Conservation (phyloP, 2,888 invertebrate genomes). For the Perdita meconis region DNA sequence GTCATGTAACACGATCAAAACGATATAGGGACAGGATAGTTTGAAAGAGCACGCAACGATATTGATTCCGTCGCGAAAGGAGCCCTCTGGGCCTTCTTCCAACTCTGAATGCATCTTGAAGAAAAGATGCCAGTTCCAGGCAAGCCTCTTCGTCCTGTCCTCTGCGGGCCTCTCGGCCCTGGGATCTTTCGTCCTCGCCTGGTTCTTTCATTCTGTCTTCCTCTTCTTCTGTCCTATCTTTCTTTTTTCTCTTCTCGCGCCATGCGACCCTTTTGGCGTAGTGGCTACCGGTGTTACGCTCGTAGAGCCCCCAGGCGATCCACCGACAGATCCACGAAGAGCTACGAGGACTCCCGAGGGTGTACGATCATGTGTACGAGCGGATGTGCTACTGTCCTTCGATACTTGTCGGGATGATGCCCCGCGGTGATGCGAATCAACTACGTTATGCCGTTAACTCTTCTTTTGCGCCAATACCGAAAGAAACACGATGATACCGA, state of each 20-base stretch:
- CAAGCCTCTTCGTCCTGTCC: conserved; percentile 48
- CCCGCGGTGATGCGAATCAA: conserved; percentile 53
- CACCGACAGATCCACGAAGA: conserved; percentile 72
- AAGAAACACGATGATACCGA: conserved; percentile 28
- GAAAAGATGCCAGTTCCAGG: conserved; percentile 75
- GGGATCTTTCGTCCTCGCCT: conserved; percentile 41
- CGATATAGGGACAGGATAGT: conserved; percentile 19
- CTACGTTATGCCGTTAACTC: conserved; percentile 36
- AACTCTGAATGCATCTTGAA: conserved; percentile 74
- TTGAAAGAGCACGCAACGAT: conserved; percentile 44
- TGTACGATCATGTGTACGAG: conserved; percentile 63
- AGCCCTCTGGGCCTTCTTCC: conserved; percentile 52
- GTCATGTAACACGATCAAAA: not conserved
- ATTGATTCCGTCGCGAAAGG: conserved; percentile 51
- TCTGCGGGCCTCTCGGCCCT: conserved; percentile 54
- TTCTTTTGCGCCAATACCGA: conserved; percentile 30
- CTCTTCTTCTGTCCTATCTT: conserved; percentile 26
- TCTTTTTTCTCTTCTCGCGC: conserved; percentile 57
- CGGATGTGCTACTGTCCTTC: conserved; percentile 67
- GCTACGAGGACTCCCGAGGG: conserved; percentile 77
- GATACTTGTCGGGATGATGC: conserved; percentile 61
- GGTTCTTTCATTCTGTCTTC: conserved; percentile 41
- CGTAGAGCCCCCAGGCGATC: conserved; percentile 80
- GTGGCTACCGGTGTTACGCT: conserved; percentile 84
- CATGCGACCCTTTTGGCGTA: conserved; percentile 78